Evolutionary conservation across 2,888 invertebrate genomes (phyloP), one percentile per base, ranked within the genome.

Genomic region (Meliscaeva auricollis): DNA sequence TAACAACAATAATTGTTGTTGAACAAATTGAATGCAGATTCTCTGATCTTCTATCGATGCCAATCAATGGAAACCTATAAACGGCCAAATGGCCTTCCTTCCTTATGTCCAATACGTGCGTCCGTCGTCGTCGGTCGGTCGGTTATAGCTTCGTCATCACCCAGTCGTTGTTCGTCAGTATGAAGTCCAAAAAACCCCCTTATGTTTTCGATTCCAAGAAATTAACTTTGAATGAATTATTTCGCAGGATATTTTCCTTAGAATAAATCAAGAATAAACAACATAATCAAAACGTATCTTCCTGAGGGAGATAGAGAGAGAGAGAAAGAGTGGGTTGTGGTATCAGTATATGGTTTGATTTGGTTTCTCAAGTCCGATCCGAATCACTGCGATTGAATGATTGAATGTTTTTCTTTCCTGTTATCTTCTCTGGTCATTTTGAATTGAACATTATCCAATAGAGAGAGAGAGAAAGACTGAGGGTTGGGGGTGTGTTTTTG

Each of bases 371-470:
- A 44, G 64, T 13, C 70, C 54, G 20, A 35, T 38, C 13, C 11
- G 69, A 83, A 83, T 84, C 80, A 80, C 80, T 80, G 75, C 50
- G 84, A 84, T 76, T 84, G 84, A 84, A 84, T 84, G 84, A 84
- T 84, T 84, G 84, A 84, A 84, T 84, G 84, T 84, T 84, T 84
- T 84, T 80, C 84, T 84, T 84, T 84, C 84, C 84, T 84, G 84
- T 84, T 84, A 80, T 84, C 80, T 80, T 68, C 58, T 60, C 75
- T 66, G 84, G 75, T 80, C 84, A 84, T 75, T 84, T 41, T 52
- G 69, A 41, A 26, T 46, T 44, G 69, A 79, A 73, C 7, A 66
- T 66, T 38, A 35, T 35, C 44, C 46, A 30, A 64, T 38, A 46
- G 52, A 15, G 48, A 30, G 11, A 9, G 38, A 9, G 48, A n/a